Evolutionary conservation across 2,113 vertebrate genomes (phyloP).

Genomic region (Rhea americana): DNA sequence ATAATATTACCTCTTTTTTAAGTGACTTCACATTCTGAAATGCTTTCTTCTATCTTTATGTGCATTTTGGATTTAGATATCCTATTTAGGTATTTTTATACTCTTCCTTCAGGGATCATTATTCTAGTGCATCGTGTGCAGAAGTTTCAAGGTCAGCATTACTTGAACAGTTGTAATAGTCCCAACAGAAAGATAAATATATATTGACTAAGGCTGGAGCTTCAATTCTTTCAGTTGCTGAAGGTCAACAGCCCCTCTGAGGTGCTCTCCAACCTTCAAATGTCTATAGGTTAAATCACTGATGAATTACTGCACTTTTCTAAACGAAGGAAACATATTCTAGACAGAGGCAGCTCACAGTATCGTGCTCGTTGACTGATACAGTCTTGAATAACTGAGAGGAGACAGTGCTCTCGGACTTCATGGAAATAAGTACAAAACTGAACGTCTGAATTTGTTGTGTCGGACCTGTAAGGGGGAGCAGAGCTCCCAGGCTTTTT

Average conservation of each 20-base stretch:
- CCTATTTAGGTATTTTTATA: constrained; percentile 73
- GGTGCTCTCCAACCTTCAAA: constrained; percentile 78
- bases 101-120: constrained; percentile 78
- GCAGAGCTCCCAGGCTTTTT: not conserved
- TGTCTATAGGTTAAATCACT: constrained; percentile 81
- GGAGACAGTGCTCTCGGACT: not conserved
- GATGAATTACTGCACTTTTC: constrained; percentile 74
- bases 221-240: constrained; percentile 75
- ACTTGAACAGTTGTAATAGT: constrained; percentile 77
- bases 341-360: not conserved
- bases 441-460: not conserved
- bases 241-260: constrained; percentile 81
- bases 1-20: constrained; percentile 29
- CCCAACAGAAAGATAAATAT: constrained; percentile 82
- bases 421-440: not conserved
- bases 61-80: constrained; percentile 70
- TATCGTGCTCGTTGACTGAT: constrained; percentile 44
- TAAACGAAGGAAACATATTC: constrained; percentile 51
- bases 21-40: constrained; percentile 40
- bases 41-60: constrained; percentile 59
- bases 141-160: constrained; percentile 82
- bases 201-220: constrained; percentile 79
- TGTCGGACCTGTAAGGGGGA: not conserved
- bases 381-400: not conserved
- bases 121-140: constrained; percentile 70